Evolutionary conservation across 2,113 vertebrate genomes (phyloP).

Genomic region (Menidia beryllina): DNA sequence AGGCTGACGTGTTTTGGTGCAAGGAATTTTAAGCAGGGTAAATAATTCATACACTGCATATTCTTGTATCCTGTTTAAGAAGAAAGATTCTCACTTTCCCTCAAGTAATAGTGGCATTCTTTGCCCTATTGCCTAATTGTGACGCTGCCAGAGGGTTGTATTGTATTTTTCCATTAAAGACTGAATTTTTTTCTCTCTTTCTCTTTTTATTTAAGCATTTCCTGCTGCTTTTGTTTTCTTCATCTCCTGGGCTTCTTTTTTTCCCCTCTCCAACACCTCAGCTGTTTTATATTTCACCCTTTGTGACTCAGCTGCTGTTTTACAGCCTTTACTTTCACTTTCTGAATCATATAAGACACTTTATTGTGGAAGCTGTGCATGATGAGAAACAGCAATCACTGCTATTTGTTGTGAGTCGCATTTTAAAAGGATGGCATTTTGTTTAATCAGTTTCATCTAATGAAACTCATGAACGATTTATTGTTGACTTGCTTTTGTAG

Average conservation of each 20-base stretch:
- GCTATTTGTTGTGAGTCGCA: not conserved
- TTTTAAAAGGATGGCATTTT: slow-evolving; percentile 16
- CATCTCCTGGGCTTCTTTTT: slow-evolving; percentile 32
- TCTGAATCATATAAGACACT: slow-evolving; percentile 50
- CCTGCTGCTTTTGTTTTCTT: slow-evolving; percentile 34
- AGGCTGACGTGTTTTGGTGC: slow-evolving; percentile 54
- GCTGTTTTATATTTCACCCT: slow-evolving; percentile 20
- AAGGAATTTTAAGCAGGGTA: slow-evolving; percentile 67
- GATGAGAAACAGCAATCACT: slow-evolving; percentile 26
- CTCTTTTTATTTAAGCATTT: not conserved
- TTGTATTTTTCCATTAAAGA: slow-evolving; percentile 71
- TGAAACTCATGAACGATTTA: slow-evolving; percentile 50
- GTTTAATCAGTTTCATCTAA: slow-evolving; percentile 42
- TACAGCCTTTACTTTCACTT: slow-evolving; percentile 49
- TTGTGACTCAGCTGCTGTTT: slow-evolving; percentile 44
- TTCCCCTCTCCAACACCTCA: slow-evolving; percentile 24
- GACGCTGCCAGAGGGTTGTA: slow-evolving; percentile 29
- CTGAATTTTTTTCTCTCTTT: slow-evolving; percentile 20
- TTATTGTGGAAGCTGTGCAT: slow-evolving; percentile 60
- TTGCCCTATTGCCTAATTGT: slow-evolving; percentile 53
- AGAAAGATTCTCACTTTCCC: slow-evolving; percentile 41
- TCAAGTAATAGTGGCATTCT: slow-evolving; percentile 58
- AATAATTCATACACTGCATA: slow-evolving; percentile 61
- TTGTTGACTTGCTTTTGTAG: slow-evolving; percentile 25
- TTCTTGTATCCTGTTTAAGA: slow-evolving; percentile 46